A percentile compares a stretch with the other conserved stretches of the same genome.
Conservation (phyloP, 2,113 vertebrate genomes). For the Thermophis baileyi region DNA sequence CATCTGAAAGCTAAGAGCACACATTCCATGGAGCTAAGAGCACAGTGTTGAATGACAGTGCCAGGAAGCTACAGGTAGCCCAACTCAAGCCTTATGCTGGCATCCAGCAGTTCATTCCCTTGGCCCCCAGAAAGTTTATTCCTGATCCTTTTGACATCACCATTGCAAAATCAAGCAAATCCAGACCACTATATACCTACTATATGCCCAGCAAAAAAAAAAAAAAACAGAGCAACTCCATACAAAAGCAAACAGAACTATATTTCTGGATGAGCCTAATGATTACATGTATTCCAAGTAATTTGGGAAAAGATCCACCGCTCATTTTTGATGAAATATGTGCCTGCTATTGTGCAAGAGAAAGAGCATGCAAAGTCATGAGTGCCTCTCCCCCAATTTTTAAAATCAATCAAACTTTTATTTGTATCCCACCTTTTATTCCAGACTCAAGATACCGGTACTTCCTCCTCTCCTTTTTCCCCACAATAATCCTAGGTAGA, state of each 20-base stretch:
- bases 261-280: background rate
- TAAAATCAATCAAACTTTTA: background rate
- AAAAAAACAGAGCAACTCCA: background rate
- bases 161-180: background rate
- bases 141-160: background rate
- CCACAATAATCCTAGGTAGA: background rate
- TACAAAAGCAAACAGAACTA: background rate
- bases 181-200: background rate
- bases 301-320: background rate
- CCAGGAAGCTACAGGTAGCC: background rate
- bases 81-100: background rate
- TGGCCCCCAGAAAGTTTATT: background rate
- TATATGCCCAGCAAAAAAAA: background rate
- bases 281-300: background rate
- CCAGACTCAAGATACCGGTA: background rate
- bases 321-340: background rate
- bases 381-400: background rate
- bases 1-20: background rate
- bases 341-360: background rate
- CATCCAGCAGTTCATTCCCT: background rate
- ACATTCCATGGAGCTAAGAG: background rate
- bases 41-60: background rate
- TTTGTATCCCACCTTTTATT: background rate
- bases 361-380: background rate
- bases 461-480: background rate